Evolutionary conservation across 2,797 vertebrate species (phyloP), one percentile per base, ranked within the genome.

Genomic region (Premnoplex brunnescens): DNA sequence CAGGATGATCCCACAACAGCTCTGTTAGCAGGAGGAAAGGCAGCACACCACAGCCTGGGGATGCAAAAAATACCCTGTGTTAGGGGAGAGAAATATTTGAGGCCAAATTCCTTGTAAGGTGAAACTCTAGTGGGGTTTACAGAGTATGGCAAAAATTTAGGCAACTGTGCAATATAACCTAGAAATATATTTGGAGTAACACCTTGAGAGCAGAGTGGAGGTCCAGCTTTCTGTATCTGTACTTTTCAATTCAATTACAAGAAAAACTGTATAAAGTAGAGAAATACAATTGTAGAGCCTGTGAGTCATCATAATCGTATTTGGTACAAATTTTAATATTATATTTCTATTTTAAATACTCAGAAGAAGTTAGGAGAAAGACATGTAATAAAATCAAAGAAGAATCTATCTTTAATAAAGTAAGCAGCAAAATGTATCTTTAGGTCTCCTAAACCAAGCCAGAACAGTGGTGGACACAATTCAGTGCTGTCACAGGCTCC

Each of bases 101-200:
- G 77, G 37, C 3, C 43, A 59, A 56, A 75, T 81, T 58, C 30
- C 64, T 86, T 73, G 69, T 64, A 84, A 90, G 12, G 15, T 48
- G 36, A 96, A 82, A 87, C 77, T 66, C 27, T 15, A 36, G 6
- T 30, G 51, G 8, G 48, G 49, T 36, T 93, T 81, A 46, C 14
- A 75, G 76, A 39, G 19, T 28, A 86, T 32, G 66, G 12, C 32
- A 85, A 96, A 93, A 85, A 73, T 52, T 9, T 59, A 36, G 68
- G 49, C 58, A 88, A 37, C 30, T 44, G 19, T 37, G 28, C 32
- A 80, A 12, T 72, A 58, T 16, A 79, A 76, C 6, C 5, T 7
- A 69, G n/a, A 89, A 69, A 16, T 23, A 87, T 48, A 92, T 89
- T 82, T 77, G 54, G 32, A 77, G 54, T 78, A 91, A 81, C 49